A percentile compares a stretch with the other conserved stretches of the same genome.
These are phyloP conservation scores for Griposia aprilina DNA, from an alignment of 2,888 invertebrate species.

Conservation along the genomic window DNA sequence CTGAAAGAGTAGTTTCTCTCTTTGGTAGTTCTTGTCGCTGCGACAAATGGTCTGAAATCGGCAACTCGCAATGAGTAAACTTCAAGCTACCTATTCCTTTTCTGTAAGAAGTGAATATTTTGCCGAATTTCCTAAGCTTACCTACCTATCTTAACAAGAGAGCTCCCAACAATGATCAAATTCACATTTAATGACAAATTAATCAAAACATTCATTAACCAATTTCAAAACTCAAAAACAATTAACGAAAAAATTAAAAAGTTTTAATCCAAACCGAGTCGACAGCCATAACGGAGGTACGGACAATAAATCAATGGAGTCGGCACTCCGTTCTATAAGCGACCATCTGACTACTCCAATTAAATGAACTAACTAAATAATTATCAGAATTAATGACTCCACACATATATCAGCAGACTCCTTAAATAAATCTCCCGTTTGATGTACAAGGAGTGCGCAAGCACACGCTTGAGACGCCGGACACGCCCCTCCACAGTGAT, in stretches of 20 bases:
- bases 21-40: not conserved
- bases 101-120: not conserved
- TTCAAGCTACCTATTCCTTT: not conserved
- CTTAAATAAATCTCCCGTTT: slow-evolving; percentile 87
- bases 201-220: slow-evolving; percentile 48
- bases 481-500: slow-evolving; percentile 84
- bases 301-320: slow-evolving; percentile 72
- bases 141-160: not conserved
- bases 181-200: slow-evolving; percentile 4
- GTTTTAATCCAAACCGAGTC: slow-evolving; percentile 61
- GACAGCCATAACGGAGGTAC: slow-evolving; percentile 57
- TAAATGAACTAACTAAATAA: slow-evolving; percentile 89
- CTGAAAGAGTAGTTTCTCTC: not conserved
- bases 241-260: slow-evolving; percentile 65
- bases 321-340: slow-evolving; percentile 65
- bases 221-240: slow-evolving; percentile 60
- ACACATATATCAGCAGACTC: slow-evolving; percentile 83
- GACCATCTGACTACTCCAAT: slow-evolving; percentile 85
- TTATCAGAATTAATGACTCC: slow-evolving; percentile 89
- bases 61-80: not conserved
- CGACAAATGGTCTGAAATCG: not conserved
- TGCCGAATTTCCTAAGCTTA: not conserved
- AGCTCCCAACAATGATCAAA: not conserved
- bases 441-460: slow-evolving; percentile 79
- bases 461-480: slow-evolving; percentile 77